These are phyloP conservation scores for Leptinotarsa lineolata DNA, from an alignment of 1,140 invertebrate genomes.

Conservation along the genomic window DNA sequence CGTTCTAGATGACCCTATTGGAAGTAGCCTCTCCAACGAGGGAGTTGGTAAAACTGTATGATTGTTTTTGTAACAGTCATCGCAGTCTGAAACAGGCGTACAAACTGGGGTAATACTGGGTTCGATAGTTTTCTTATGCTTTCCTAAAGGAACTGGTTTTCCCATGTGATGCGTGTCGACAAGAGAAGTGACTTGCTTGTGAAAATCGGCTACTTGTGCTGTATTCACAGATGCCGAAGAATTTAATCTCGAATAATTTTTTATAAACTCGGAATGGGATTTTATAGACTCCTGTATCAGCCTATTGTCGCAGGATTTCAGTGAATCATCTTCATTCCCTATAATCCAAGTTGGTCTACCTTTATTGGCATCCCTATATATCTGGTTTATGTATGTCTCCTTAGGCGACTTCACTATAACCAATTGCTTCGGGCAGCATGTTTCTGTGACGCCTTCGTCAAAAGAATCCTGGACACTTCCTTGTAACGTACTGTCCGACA, in stretches of 20 bases:
- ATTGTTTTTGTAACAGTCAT: slow-evolving; percentile 56
- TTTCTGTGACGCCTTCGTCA: slow-evolving; percentile 54
- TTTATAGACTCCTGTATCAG: slow-evolving; percentile 43
- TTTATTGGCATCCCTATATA: slow-evolving; percentile 37
- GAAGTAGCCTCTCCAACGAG: slow-evolving; percentile 64
- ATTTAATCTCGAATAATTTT: slow-evolving; percentile 48
- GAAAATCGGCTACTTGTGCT: slow-evolving; percentile 41
- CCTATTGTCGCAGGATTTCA: slow-evolving; percentile 50
- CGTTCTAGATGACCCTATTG: slow-evolving; percentile 60
- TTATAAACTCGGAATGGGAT: slow-evolving; percentile 43
- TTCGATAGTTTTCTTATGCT: slow-evolving; percentile 65
- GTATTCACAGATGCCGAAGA: slow-evolving; percentile 40
- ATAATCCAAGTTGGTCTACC: slow-evolving; percentile 64
- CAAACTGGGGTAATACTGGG: slow-evolving; percentile 61
- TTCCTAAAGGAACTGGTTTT: slow-evolving; percentile 56
- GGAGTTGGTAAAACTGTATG: slow-evolving; percentile 59
- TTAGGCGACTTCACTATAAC: slow-evolving; percentile 40
- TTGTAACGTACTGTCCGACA: slow-evolving; percentile 79
- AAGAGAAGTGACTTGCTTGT: slow-evolving; percentile 48
- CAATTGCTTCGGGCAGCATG: slow-evolving; percentile 37
- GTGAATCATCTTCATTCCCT: slow-evolving; percentile 62
- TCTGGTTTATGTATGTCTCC: slow-evolving; percentile 39
- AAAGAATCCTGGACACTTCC: slow-evolving; percentile 68
- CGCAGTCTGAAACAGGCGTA: slow-evolving; percentile 58
- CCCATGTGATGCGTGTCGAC: slow-evolving; percentile 45